Conservation (phyloP, 2,888 invertebrate genomes). For the Octonoba sinensis region DNA sequence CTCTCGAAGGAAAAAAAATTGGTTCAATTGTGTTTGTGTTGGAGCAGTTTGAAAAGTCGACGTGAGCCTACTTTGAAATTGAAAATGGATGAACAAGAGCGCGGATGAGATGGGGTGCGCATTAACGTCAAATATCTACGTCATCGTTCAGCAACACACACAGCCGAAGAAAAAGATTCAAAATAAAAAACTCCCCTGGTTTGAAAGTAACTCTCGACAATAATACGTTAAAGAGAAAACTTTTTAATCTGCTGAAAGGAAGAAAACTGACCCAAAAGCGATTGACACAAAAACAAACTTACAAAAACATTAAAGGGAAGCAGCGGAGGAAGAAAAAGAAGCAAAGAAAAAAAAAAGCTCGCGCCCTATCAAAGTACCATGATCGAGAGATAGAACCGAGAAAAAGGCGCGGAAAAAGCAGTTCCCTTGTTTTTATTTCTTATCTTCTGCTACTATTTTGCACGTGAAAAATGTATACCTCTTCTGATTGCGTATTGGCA, state of each 20-base stretch:
- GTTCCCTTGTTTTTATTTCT: slow-evolving; percentile 35
- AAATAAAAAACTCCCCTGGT: slow-evolving; percentile 45
- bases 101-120: slow-evolving; percentile 15
- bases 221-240: slow-evolving; percentile 64
- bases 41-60: slow-evolving; percentile 34
- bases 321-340: slow-evolving; percentile 2
- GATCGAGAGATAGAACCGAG: slow-evolving; percentile 2
- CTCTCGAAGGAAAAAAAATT: slow-evolving; percentile 6
- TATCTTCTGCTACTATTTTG: slow-evolving; percentile 47
- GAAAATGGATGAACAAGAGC: slow-evolving; percentile 37
- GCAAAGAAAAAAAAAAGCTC: slow-evolving; percentile 14
- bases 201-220: slow-evolving; percentile 59
- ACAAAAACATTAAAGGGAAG: slow-evolving; percentile 59
- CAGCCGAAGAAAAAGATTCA: neutral
- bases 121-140: slow-evolving; percentile 58
- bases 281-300: slow-evolving; percentile 60
- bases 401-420: slow-evolving; percentile 37
- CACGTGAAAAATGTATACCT: slow-evolving; percentile 63
- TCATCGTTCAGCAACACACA: slow-evolving; percentile 40
- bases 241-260: slow-evolving; percentile 65
- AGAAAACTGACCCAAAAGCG: slow-evolving; percentile 60
- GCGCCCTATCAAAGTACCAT: slow-evolving; percentile 45
- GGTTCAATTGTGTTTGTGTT: slow-evolving; percentile 51
- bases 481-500: slow-evolving; percentile 61
- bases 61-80: slow-evolving; percentile 49